Evolutionary conservation across 2,797 vertebrate species (phyloP).

Genomic region (Gastrophryne carolinensis): DNA sequence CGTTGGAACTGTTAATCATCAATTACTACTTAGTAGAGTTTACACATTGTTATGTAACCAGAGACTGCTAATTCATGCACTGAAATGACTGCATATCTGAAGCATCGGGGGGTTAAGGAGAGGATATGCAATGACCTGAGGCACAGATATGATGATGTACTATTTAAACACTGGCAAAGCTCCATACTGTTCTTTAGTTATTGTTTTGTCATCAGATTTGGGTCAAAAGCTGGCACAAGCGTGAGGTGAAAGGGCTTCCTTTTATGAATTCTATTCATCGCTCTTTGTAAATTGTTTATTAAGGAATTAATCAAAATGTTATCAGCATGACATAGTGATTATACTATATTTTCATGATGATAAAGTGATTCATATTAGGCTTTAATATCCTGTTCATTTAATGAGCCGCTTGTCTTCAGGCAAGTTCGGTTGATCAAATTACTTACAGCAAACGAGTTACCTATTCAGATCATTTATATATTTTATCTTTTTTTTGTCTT

Average conservation of each 20-base stretch:
- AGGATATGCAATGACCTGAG: slow-evolving; percentile 14
- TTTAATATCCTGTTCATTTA: slow-evolving; percentile 40
- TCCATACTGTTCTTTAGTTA: not conserved
- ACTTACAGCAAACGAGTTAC: not conserved
- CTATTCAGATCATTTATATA: not conserved
- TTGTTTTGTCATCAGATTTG: slow-evolving; percentile 15
- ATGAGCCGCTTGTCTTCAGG: slow-evolving; percentile 19
- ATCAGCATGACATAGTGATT: slow-evolving; percentile 27
- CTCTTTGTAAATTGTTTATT: slow-evolving; percentile 41
- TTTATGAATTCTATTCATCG: slow-evolving; percentile 33
- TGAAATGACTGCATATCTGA: not conserved
- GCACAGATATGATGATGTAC: not conserved
- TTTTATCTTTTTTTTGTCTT: not conserved
- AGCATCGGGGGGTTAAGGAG: not conserved
- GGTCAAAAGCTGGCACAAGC: slow-evolving; percentile 5
- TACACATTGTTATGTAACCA: not conserved
- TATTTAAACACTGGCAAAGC: not conserved
- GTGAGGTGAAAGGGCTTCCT: not conserved
- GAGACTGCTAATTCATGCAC: not conserved
- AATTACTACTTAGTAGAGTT: not conserved
- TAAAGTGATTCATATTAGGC: slow-evolving; percentile 9
- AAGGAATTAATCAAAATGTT: slow-evolving; percentile 43
- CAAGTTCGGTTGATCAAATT: not conserved
- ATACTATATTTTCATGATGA: slow-evolving; percentile 32
- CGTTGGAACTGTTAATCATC: not conserved